phyloP scores from a whole-genome alignment of 2,888 invertebrate species.

The Hetaerina titia region DNA sequence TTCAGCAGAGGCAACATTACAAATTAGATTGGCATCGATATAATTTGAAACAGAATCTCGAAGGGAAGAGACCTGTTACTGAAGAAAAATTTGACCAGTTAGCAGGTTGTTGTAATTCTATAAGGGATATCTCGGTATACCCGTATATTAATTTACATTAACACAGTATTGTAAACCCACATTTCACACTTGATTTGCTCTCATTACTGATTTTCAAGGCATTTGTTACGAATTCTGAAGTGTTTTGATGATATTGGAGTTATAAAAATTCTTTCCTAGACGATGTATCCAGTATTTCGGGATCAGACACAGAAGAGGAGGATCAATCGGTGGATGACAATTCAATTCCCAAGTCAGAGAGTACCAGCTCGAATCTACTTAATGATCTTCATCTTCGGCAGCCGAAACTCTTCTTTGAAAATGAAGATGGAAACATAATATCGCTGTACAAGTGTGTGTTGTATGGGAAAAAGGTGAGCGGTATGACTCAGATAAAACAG shows the following conservation, averaged over 20 bases:
- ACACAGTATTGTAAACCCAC: no score
- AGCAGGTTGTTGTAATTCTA: conserved; percentile 75
- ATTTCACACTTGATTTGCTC: no score
- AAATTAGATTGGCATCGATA: conserved; percentile 92
- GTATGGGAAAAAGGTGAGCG: conserved; percentile 84
- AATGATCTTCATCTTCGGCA: conserved; percentile 78
- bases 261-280: conserved; percentile 75
- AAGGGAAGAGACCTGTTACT: conserved; percentile 79
- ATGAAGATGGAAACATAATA: conserved; percentile 83
- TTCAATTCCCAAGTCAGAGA: conserved; percentile 69
- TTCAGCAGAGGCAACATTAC: conserved; percentile 86
- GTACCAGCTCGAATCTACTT: conserved; percentile 70
- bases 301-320: conserved; percentile 79
- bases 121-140: background rate
- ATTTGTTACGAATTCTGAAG: background rate
- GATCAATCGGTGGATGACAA: conserved; percentile 73
- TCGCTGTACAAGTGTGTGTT: conserved; percentile 87
- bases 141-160: no score
- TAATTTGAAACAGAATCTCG: conserved; percentile 86
- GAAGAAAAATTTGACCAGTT: conserved; percentile 81
- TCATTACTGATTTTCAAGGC: background rate
- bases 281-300: conserved; percentile 84
- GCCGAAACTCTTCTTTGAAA: conserved; percentile 87
- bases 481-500: background rate
- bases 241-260: background rate